A percentile compares a stretch with the other conserved stretches of the same genome.
Conservation (phyloP, 2,888 invertebrate genomes). For the Hanleya hanleyi region DNA sequence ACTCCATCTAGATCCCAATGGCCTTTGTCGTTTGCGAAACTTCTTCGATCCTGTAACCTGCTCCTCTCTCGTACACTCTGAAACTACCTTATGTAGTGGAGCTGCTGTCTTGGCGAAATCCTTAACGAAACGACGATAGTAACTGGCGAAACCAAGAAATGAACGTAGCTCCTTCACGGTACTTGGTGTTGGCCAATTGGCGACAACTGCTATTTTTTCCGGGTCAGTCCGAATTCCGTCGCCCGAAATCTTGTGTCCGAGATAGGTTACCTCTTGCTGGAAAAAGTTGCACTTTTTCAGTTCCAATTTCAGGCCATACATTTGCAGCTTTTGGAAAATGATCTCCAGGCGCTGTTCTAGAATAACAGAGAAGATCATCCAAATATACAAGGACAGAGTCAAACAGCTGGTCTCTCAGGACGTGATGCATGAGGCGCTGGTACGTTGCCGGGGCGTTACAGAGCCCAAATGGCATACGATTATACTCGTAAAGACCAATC, state of each 20-base stretch:
- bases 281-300: too few species aligned
- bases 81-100: neutral
- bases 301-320: too few species aligned
- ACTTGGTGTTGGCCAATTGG: conserved; percentile 8
- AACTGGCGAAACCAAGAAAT: conserved; percentile 10
- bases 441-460: too few species aligned
- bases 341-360: too few species aligned
- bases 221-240: conserved; percentile 6
- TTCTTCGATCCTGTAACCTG: too few species aligned
- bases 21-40: neutral
- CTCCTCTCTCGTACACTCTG: neutral
- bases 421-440: too few species aligned
- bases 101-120: neutral
- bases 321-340: too few species aligned
- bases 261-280: neutral
- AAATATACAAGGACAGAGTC: too few species aligned
- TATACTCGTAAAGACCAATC: too few species aligned
- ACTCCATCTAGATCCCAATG: neutral
- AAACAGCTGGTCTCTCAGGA: too few species aligned
- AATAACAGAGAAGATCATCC: too few species aligned
- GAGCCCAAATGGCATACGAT: too few species aligned
- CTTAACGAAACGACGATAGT: neutral
- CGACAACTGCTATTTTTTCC: neutral
- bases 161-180: conserved; percentile 11
- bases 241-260: neutral